phyloP scores from a whole-genome alignment of 2,888 invertebrate genomes.

The Tenthredo amoena region DNA sequence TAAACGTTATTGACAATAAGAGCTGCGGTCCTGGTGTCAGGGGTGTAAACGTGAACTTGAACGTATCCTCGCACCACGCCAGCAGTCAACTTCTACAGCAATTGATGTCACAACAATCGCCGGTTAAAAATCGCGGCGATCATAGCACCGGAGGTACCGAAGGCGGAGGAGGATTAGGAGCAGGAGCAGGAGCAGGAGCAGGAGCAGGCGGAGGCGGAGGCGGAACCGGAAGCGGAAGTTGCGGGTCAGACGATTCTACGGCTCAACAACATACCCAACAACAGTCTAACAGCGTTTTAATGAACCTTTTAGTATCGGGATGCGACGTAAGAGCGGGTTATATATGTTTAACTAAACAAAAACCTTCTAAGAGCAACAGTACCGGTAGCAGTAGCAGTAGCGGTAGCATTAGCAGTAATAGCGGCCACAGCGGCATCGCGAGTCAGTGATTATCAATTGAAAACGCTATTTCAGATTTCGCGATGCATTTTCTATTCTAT shows the following conservation, averaged over 20 bases:
- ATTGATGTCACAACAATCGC: constrained; percentile 78
- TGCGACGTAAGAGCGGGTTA: constrained; percentile 97
- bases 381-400: not conserved
- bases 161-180: constrained; percentile 54
- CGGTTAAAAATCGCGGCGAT: constrained; percentile 32
- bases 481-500: not conserved
- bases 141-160: constrained; percentile 36
- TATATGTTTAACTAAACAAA: constrained; percentile 85
- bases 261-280: constrained; percentile 75
- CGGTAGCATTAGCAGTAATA: not conserved
- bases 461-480: not conserved
- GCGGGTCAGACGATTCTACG: constrained; percentile 52
- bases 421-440: constrained; percentile 60
- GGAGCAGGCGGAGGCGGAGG: constrained; percentile 53
- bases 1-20: not conserved
- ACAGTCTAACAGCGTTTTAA: constrained; percentile 90
- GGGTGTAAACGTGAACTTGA: not conserved
- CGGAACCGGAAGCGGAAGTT: constrained; percentile 54
- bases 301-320: constrained; percentile 97
- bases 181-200: constrained; percentile 52
- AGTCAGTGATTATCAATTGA: constrained; percentile 68
- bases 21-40: not conserved
- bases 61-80: not conserved
- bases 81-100: constrained; percentile 81
- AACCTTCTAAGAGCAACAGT: constrained; percentile 63